A percentile compares a stretch with the other conserved stretches of the same genome.
Evolutionary conservation across 1,140 invertebrate genomes (phyloP).

Genomic region (Euura lappo): DNA sequence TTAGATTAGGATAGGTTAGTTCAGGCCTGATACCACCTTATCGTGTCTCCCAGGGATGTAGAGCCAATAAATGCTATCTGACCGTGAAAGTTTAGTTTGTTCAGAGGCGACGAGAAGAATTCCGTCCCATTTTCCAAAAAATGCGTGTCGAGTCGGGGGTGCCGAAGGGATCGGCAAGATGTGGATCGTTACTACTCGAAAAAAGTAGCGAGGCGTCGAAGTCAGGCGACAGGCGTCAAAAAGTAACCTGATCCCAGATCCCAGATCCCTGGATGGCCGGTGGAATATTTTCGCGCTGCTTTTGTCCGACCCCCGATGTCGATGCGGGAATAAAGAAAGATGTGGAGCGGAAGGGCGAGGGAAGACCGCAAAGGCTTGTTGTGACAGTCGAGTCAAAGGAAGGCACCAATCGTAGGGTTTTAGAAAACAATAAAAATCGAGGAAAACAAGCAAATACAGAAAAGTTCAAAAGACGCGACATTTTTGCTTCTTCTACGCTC

Average conservation of each 20-base stretch:
- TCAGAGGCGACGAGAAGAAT: not conserved
- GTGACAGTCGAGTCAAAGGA: not conserved
- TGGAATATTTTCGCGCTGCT: not conserved
- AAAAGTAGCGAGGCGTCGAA: too few relatives aligned
- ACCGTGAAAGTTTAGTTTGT: conserved; percentile 5
- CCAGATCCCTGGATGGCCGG: not conserved
- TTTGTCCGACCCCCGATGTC: not conserved
- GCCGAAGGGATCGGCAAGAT: not conserved
- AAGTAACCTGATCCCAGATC: not conserved
- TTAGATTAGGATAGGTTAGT: not conserved
- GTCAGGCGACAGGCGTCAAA: not conserved
- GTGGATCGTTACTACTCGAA: not conserved
- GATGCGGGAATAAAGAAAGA: not conserved
- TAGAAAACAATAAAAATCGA: not conserved
- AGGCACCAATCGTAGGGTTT: not conserved
- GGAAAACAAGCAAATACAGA: not conserved
- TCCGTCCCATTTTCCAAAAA: too few relatives aligned
- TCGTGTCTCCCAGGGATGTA: not conserved
- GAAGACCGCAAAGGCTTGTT: not conserved
- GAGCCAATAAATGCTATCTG: conserved; percentile 7
- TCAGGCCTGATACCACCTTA: not conserved
- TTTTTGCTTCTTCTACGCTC: conserved; percentile 28
- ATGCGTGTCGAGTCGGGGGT: too few relatives aligned
- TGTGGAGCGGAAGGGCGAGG: not conserved
- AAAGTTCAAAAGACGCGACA: conserved; percentile 11